These are phyloP conservation scores for Carcharodon carcharias DNA, from an alignment of 2,797 vertebrate genomes.

Conservation along the genomic window DNA sequence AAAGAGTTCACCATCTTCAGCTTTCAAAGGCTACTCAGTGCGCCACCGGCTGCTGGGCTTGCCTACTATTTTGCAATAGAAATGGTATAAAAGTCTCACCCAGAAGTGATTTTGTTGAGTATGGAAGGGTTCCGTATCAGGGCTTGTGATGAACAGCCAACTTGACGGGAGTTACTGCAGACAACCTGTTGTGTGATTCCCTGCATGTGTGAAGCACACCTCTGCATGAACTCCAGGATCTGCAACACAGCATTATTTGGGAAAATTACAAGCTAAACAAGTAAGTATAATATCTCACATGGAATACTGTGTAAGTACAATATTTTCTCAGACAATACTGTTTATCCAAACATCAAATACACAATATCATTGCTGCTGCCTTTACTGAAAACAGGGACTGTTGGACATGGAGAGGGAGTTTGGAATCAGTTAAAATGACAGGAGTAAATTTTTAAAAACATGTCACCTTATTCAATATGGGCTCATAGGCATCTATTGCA, in stretches of 20 bases:
- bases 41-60: background rate
- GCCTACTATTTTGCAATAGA: background rate
- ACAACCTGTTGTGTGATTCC: conserved; percentile 54
- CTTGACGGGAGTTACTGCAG: conserved; percentile 49
- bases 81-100: conserved; percentile 50
- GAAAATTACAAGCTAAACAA: background rate
- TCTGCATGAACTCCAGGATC: conserved; percentile 70
- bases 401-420: background rate
- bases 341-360: background rate
- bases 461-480: background rate
- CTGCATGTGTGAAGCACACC: conserved; percentile 64
- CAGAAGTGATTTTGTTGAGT: conserved; percentile 56
- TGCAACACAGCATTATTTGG: conserved; percentile 44
- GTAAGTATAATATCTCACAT: background rate
- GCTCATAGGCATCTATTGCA: background rate
- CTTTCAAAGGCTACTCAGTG: background rate
- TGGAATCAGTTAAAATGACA: background rate
- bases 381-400: background rate
- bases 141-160: conserved; percentile 52
- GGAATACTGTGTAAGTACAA: background rate
- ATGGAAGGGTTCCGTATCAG: conserved; percentile 55
- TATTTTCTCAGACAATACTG: background rate
- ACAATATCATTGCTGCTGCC: background rate
- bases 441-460: background rate
- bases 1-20: background rate